Percentiles rank a stretch among this genome's conserved stretches.
These are phyloP conservation scores for Hafferia zeledoni DNA, from an alignment of 2,797 vertebrate species.

Conservation along the genomic window DNA sequence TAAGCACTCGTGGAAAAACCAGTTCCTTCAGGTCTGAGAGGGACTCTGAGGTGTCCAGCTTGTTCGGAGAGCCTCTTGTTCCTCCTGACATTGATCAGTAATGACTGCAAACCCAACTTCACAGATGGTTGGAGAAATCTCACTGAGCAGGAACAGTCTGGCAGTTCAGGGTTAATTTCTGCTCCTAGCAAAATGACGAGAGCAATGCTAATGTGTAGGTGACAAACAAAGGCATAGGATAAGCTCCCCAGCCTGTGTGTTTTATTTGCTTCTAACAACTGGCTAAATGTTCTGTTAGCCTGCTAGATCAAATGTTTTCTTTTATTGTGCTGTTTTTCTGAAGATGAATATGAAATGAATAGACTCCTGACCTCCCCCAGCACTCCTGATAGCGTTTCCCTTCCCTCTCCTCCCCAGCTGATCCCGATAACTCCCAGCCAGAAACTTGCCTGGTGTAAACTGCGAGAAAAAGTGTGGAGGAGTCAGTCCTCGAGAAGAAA, in stretches of 20 bases:
- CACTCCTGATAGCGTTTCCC: slow-evolving; percentile 66
- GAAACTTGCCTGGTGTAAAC: slow-evolving; percentile 73
- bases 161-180: background rate
- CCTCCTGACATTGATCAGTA: background rate
- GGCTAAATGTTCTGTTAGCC: slow-evolving; percentile 67
- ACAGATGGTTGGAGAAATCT: background rate
- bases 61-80: fast-evolving
- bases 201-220: background rate
- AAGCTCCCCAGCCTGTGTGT: background rate
- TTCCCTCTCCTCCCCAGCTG: slow-evolving; percentile 70
- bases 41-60: background rate
- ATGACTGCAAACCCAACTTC: background rate
- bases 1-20: fast-evolving
- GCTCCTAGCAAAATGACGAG: background rate
- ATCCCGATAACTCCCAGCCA: slow-evolving; percentile 74
- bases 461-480: slow-evolving; percentile 74
- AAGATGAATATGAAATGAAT: slow-evolving; percentile 76
- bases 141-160: background rate
- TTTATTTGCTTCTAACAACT: slow-evolving; percentile 42
- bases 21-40: background rate
- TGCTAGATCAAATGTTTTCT: slow-evolving; percentile 63
- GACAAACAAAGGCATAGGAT: background rate
- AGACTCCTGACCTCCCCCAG: slow-evolving; percentile 60
- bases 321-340: slow-evolving; percentile 72
- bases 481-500: slow-evolving; percentile 72